These are phyloP conservation scores for Caenorhabditis virilis DNA, from an alignment of 2,888 invertebrate species.

Conservation along the genomic window DNA sequence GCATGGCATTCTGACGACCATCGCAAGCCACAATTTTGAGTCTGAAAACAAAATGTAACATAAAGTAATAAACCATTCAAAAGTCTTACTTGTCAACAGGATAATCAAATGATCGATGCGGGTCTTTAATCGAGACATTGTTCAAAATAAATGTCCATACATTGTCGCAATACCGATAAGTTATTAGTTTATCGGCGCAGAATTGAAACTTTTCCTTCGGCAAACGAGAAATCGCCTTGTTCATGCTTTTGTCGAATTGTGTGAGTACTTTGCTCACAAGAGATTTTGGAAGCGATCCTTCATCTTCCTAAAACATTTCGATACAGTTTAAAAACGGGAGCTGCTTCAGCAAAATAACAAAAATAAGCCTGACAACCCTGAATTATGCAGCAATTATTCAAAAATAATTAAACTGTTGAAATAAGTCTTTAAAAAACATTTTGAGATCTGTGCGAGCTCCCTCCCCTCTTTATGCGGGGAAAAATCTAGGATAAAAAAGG, in stretches of 20 bases:
- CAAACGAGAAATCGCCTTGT: conserved; percentile 82
- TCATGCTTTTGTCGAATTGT: conserved; percentile 96
- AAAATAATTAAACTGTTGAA: too few species aligned
- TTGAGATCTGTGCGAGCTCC: too few species aligned
- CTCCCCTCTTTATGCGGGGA: too few species aligned
- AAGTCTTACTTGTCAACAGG: conserved; percentile 24
- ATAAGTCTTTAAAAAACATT: too few species aligned
- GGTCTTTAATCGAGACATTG: conserved; percentile 86
- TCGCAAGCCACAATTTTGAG: conserved; percentile 98
- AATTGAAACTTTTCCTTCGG: conserved; percentile 98
- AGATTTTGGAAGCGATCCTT: conserved; percentile 23
- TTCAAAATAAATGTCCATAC: conserved; percentile 99
- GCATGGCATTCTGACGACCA: conserved; percentile 72
- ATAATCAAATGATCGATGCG: conserved; percentile 34
- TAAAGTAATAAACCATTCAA: background rate
- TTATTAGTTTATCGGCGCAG: conserved; percentile 70
- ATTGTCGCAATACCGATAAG: conserved; percentile 93
- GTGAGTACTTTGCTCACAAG: conserved; percentile 79
- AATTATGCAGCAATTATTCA: too few species aligned
- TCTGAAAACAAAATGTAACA: conserved; percentile 69
- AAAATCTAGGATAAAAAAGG: too few species aligned
- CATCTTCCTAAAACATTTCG: conserved; percentile 35
- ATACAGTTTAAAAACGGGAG: too few species aligned
- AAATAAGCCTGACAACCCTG: too few species aligned
- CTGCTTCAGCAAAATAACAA: too few species aligned